Evolutionary conservation across 2,113 vertebrate species (phyloP).

Genomic region (Malaclemys terrapin): DNA sequence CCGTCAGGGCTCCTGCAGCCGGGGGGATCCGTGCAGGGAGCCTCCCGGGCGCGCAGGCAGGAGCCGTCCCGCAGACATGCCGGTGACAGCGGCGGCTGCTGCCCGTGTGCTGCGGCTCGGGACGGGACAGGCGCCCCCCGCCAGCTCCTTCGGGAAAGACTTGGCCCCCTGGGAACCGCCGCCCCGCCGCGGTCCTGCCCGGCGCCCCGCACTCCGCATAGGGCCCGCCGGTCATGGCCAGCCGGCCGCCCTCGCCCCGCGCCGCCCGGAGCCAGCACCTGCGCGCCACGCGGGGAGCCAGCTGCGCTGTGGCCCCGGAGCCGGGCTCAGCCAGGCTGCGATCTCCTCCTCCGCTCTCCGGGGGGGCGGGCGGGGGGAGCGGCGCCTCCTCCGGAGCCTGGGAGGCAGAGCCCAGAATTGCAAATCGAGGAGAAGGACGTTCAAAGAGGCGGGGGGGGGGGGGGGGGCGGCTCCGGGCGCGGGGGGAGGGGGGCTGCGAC

Average conservation of each 20-base stretch:
- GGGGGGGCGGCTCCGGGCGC: neutral
- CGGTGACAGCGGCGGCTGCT: neutral
- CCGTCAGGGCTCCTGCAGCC: slow-evolving; percentile 58
- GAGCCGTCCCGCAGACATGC: slow-evolving; percentile 35
- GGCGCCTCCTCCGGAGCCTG: slow-evolving; percentile 13
- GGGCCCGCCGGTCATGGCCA: slow-evolving; percentile 19
- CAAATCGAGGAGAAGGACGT: neutral
- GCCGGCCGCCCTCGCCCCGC: neutral
- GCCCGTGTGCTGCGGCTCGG: neutral
- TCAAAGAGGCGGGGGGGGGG: neutral
- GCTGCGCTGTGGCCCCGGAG: neutral
- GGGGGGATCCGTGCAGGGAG: slow-evolving; percentile 51
- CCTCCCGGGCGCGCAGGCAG: slow-evolving; percentile 35
- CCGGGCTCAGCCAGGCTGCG: neutral
- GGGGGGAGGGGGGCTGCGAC: neutral
- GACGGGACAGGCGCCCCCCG: slow-evolving; percentile 38
- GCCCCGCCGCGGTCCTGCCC: neutral
- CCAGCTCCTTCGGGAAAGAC: neutral
- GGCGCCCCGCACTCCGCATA: slow-evolving; percentile 22
- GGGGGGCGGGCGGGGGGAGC: slow-evolving; percentile 46
- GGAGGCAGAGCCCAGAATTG: neutral
- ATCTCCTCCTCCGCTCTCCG: too few relatives aligned
- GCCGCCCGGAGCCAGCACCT: neutral
- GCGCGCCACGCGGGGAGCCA: neutral
- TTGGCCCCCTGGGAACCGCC: neutral